These are phyloP conservation scores for Megamerina dolium DNA, from an alignment of 2,888 invertebrate species.

Conservation along the genomic window DNA sequence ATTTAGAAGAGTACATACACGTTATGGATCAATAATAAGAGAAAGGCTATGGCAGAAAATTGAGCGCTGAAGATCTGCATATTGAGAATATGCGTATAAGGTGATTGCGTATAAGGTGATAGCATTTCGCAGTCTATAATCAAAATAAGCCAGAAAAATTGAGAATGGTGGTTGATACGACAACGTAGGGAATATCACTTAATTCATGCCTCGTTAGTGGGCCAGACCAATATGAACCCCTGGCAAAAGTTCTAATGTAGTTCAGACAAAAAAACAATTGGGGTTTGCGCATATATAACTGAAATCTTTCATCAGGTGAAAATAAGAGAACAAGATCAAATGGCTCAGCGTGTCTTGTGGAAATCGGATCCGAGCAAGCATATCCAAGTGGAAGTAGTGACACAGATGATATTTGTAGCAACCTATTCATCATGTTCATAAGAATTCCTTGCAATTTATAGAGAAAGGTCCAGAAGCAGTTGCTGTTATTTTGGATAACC, in stretches of 20 bases:
- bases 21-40: constrained; percentile 7
- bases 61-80: background rate
- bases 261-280: constrained; percentile 26
- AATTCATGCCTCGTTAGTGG: constrained; percentile 28
- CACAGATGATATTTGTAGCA: constrained; percentile 24
- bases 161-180: constrained; percentile 31
- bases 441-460: constrained; percentile 6
- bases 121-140: constrained; percentile 21
- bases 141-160: constrained; percentile 28
- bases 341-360: constrained; percentile 30
- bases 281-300: constrained; percentile 29
- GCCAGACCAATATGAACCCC: constrained; percentile 25
- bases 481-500: constrained; percentile 12
- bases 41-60: constrained; percentile 6
- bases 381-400: constrained; percentile 19
- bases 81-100: constrained; percentile 17
- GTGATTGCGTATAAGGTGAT: too few species aligned
- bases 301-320: constrained; percentile 36
- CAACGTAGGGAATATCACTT: constrained; percentile 24
- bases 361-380: background rate
- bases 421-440: constrained; percentile 18
- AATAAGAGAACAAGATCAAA: constrained; percentile 25
- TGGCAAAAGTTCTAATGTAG: constrained; percentile 27
- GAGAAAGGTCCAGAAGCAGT: constrained; percentile 9
- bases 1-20: constrained; percentile 4